Percentiles rank a stretch among this genome's conserved stretches.
Evolutionary conservation across 2,888 invertebrate genomes (phyloP).

Genomic region (Mycalesis mineus): DNA sequence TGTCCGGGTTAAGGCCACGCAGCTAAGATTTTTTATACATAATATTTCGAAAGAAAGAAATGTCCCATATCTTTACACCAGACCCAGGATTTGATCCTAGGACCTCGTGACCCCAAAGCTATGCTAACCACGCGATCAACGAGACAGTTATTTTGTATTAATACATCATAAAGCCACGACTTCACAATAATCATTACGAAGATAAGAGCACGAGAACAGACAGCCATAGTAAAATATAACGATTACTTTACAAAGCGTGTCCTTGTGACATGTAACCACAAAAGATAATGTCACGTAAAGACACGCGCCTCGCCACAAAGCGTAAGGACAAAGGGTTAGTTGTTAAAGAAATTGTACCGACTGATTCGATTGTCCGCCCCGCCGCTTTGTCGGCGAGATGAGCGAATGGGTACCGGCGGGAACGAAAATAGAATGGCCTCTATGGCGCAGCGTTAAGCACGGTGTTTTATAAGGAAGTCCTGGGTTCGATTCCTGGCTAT

Average conservation of each 20-base stretch:
- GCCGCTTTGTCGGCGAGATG: constrained; percentile 54
- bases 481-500: no score
- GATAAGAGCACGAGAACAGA: constrained; percentile 6
- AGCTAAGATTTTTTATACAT: no score
- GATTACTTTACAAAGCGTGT: constrained; percentile 24
- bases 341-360: constrained; percentile 56
- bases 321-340: constrained; percentile 43
- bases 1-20: no score
- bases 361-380: constrained; percentile 62
- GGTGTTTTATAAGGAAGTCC: no score
- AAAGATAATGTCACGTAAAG: constrained; percentile 34
- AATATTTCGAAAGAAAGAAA: no score
- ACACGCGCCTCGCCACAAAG: constrained; percentile 30
- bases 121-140: no score
- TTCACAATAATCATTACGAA: not conserved
- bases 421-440: constrained; percentile 10
- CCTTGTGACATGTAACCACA: constrained; percentile 26
- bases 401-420: constrained; percentile 15
- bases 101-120: no score
- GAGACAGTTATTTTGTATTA: no score
- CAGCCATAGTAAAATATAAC: constrained; percentile 18
- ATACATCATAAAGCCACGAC: not conserved
- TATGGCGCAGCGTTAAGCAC: no score
- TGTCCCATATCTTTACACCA: no score
- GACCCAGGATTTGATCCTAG: no score